Percentiles rank a stretch among this genome's conserved stretches.
Evolutionary conservation across 2,888 invertebrate genomes (phyloP).

Genomic region (Cantharis rufa): DNA sequence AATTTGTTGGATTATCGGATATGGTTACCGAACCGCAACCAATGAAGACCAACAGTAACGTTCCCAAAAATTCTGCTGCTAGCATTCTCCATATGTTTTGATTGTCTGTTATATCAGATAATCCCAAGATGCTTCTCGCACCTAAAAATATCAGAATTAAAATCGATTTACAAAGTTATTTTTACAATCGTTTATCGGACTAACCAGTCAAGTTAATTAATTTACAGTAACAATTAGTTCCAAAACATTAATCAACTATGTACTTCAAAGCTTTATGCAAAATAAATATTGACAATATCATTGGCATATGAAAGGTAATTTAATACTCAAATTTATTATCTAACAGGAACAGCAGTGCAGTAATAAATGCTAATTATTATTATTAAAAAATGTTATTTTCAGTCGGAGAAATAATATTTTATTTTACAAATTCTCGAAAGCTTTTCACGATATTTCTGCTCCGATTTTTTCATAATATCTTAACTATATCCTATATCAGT

Average conservation of each 20-base stretch:
- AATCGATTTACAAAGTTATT: not conserved
- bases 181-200: not conserved
- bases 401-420: too few relatives aligned
- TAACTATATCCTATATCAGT: not conserved
- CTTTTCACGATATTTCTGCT: not conserved
- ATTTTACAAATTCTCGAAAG: not conserved
- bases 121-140: conserved; percentile 73
- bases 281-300: not conserved
- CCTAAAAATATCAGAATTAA: conserved; percentile 58
- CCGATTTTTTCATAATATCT: not conserved
- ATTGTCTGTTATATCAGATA: conserved; percentile 78
- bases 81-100: conserved; percentile 81
- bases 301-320: not conserved
- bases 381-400: too few relatives aligned
- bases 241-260: not conserved
- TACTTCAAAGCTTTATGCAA: not conserved
- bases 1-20: conserved; percentile 48
- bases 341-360: not conserved
- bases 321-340: not conserved
- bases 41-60: conserved; percentile 81
- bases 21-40: conserved; percentile 72
- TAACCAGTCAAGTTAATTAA: not conserved
- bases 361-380: not conserved
- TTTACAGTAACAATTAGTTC: not conserved
- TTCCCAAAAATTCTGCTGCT: conserved; percentile 86